phyloP scores from a whole-genome alignment of 1,140 invertebrate species.

The Colletes gigas region DNA sequence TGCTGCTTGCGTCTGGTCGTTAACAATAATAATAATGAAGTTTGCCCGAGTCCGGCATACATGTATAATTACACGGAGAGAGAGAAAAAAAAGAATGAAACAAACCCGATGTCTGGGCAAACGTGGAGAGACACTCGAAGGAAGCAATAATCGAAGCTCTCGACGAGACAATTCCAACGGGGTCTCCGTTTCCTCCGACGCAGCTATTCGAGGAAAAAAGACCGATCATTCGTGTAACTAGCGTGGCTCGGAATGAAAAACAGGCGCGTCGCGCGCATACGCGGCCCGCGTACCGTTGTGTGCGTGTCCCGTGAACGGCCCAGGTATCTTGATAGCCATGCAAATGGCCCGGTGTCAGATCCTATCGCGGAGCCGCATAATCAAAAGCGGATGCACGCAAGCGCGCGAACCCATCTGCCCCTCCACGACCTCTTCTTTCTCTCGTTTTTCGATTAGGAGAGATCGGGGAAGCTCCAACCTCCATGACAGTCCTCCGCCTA shows the following conservation, averaged over 20 bases:
- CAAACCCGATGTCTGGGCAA: neutral
- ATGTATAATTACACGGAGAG: too few relatives aligned
- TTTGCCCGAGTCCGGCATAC: too few relatives aligned
- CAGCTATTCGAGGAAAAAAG: neutral
- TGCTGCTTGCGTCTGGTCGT: too few relatives aligned
- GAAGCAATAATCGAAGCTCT: slow-evolving; percentile 1
- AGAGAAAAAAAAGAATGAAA: neutral
- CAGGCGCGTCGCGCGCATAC: slow-evolving; percentile 14
- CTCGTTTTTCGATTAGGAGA: slow-evolving; percentile 39
- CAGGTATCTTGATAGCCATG: slow-evolving; percentile 51
- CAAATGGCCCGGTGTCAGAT: slow-evolving; percentile 51
- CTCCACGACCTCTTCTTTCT: slow-evolving; percentile 9
- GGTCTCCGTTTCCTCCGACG: neutral
- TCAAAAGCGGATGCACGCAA: slow-evolving; percentile 51
- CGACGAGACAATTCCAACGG: neutral
- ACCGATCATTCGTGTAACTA: slow-evolving; percentile 48
- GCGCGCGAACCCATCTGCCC: slow-evolving; percentile 49
- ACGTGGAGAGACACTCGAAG: neutral
- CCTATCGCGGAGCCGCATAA: slow-evolving; percentile 49
- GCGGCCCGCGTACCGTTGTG: neutral
- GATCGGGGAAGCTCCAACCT: slow-evolving; percentile 35
- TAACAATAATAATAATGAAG: too few relatives aligned
- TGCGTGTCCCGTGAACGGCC: slow-evolving; percentile 40
- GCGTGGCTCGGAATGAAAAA: slow-evolving; percentile 43
- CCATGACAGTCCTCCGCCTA: slow-evolving; percentile 43